These are phyloP conservation scores for Euspilapteryx auroguttella DNA, from an alignment of 2,888 invertebrate species.

Conservation along the genomic window DNA sequence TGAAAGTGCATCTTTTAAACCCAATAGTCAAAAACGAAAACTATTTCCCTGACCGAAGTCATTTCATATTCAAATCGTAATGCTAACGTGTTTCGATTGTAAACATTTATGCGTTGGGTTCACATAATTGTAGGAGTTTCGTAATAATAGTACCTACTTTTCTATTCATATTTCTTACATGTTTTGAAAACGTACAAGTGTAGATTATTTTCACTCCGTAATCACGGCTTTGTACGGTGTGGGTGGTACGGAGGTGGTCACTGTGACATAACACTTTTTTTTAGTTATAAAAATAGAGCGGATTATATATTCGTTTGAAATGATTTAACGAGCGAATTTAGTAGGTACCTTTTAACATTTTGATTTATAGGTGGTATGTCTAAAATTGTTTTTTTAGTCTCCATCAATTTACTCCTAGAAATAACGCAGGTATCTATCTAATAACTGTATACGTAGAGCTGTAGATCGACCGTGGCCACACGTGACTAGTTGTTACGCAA, in stretches of 20 bases:
- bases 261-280: too few species aligned
- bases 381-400: too few species aligned
- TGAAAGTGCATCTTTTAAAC: not conserved
- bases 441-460: too few species aligned
- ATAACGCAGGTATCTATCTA: too few species aligned
- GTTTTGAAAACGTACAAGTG: not conserved
- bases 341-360: too few species aligned
- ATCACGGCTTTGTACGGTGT: not conserved
- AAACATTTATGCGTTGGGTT: conserved; percentile 7
- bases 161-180: not conserved
- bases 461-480: too few species aligned
- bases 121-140: conserved; percentile 1
- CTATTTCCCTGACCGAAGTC: conserved; percentile 27
- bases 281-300: too few species aligned
- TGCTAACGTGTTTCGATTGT: conserved; percentile 20
- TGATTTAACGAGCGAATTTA: too few species aligned
- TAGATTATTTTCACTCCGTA: not conserved
- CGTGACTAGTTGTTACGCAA: conserved; percentile 27
- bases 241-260: too few species aligned
- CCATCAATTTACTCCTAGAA: too few species aligned
- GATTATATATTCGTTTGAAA: too few species aligned
- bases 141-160: not conserved
- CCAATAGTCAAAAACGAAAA: conserved; percentile 17
- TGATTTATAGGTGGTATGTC: too few species aligned
- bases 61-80: conserved; percentile 40